Evolutionary conservation across 2,888 invertebrate species (phyloP).

Genomic region (Machimus rusticus): DNA sequence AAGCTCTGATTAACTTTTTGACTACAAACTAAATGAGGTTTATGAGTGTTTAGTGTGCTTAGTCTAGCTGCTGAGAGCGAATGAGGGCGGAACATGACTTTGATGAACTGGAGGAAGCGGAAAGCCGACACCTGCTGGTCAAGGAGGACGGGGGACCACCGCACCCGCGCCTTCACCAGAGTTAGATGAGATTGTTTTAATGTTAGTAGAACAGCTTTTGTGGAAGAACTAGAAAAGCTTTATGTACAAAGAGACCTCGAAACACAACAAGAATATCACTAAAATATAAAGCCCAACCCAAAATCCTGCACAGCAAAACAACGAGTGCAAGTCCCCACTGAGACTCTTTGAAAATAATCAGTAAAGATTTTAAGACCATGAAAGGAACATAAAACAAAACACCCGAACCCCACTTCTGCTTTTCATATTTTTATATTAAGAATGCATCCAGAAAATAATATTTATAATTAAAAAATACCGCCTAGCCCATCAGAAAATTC

Average conservation of each 20-base stretch:
- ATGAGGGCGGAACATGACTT: conserved; percentile 12
- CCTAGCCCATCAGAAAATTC: no score
- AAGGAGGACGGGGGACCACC: neutral
- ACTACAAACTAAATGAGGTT: conserved; percentile 31
- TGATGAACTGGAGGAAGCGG: conserved; percentile 31
- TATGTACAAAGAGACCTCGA: neutral
- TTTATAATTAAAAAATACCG: neutral
- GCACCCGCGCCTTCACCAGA: neutral
- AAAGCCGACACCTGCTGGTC: conserved; percentile 32
- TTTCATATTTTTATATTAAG: no score
- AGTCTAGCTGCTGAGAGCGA: neutral
- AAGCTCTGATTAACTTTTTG: neutral
- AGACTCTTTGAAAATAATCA: neutral
- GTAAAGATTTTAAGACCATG: neutral
- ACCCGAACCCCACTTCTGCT: no score
- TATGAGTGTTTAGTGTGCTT: conserved; percentile 33
- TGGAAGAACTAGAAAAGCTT: neutral
- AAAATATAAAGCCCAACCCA: neutral
- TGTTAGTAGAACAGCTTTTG: neutral
- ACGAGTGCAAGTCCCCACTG: neutral
- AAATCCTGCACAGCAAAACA: neutral
- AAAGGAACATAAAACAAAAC: neutral
- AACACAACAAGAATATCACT: neutral
- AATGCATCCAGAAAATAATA: neutral
- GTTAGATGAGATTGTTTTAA: neutral